Evolutionary conservation across 2,888 invertebrate genomes (phyloP).

Genomic region (Mythimna loreyi): DNA sequence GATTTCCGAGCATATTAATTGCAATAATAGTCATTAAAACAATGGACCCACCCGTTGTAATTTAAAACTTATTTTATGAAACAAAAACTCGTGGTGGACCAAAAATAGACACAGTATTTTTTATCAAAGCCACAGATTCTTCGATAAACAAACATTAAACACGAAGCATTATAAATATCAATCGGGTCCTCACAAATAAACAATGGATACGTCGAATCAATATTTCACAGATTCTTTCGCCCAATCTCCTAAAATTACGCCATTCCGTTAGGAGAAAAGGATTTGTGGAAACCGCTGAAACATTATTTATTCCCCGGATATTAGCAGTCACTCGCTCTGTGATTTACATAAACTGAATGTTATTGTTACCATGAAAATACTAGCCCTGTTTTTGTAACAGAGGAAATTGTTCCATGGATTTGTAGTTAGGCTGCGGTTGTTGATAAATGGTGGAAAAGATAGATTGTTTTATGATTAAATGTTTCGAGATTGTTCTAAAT

Average conservation of each 20-base stretch:
- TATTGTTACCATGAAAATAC: constrained; percentile 64
- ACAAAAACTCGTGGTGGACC: constrained; percentile 1
- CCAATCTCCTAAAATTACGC: constrained; percentile 62
- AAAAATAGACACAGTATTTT: constrained; percentile 11
- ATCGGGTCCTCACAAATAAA: constrained; percentile 62
- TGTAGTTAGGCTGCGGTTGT: constrained; percentile 22
- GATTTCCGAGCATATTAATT: constrained; percentile 8
- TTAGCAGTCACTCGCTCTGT: constrained; percentile 77
- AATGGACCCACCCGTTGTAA: background rate
- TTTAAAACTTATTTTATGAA: constrained; percentile 2
- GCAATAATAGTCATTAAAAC: constrained; percentile 6
- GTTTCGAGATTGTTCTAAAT: constrained; percentile 13
- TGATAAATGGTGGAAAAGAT: constrained; percentile 25
- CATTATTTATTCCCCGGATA: constrained; percentile 82
- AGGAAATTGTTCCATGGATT: constrained; percentile 50
- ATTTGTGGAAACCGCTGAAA: constrained; percentile 71
- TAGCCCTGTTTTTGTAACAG: constrained; percentile 51
- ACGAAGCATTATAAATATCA: constrained; percentile 44
- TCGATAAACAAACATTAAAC: constrained; percentile 39
- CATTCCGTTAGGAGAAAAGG: constrained; percentile 68
- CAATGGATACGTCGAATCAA: constrained; percentile 67
- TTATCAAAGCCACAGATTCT: constrained; percentile 11
- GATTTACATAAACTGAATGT: constrained; percentile 80
- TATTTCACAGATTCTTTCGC: constrained; percentile 67
- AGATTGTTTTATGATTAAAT: constrained; percentile 41